Evolutionary conservation across 2,797 vertebrate genomes (phyloP).

Genomic region (Cynodonichthys magdalenae): DNA sequence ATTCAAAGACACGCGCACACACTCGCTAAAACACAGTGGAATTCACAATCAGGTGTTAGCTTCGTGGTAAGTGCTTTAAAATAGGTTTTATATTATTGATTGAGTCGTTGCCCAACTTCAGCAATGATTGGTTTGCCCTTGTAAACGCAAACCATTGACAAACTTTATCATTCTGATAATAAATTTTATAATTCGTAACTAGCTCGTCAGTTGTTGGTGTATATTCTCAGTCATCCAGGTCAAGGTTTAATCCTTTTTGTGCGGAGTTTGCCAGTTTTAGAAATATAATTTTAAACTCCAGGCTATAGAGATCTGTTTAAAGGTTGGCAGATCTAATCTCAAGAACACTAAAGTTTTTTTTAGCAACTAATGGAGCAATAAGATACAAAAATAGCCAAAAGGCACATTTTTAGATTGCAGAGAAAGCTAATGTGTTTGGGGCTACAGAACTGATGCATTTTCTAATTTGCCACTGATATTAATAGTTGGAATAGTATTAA

Average conservation of each 20-base stretch:
- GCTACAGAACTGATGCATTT: too few species aligned
- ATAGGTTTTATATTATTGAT: slow-evolving; percentile 64
- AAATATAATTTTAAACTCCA: too few species aligned
- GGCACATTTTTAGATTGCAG: too few species aligned
- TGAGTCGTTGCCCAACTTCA: slow-evolving; percentile 56
- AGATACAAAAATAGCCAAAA: neutral
- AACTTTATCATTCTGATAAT: slow-evolving; percentile 14
- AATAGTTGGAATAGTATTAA: slow-evolving; percentile 26
- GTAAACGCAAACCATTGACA: slow-evolving; percentile 38
- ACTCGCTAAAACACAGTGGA: slow-evolving; percentile 60
- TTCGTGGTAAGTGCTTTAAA: slow-evolving; percentile 62
- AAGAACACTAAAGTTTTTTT: neutral
- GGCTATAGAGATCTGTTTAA: neutral
- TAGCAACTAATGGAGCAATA: neutral
- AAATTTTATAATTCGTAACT: neutral
- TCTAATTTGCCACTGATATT: slow-evolving; percentile 11
- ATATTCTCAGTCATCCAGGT: too few species aligned
- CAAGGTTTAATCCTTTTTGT: too few species aligned
- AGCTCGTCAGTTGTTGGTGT: too few species aligned
- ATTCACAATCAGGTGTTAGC: slow-evolving; percentile 72
- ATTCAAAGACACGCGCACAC: slow-evolving; percentile 65
- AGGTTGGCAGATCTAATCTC: neutral
- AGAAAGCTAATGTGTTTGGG: too few species aligned
- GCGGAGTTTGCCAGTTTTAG: too few species aligned
- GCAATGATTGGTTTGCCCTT: slow-evolving; percentile 60